Conservation (phyloP, 2,113 vertebrate genomes). For the Zootoca vivipara region DNA sequence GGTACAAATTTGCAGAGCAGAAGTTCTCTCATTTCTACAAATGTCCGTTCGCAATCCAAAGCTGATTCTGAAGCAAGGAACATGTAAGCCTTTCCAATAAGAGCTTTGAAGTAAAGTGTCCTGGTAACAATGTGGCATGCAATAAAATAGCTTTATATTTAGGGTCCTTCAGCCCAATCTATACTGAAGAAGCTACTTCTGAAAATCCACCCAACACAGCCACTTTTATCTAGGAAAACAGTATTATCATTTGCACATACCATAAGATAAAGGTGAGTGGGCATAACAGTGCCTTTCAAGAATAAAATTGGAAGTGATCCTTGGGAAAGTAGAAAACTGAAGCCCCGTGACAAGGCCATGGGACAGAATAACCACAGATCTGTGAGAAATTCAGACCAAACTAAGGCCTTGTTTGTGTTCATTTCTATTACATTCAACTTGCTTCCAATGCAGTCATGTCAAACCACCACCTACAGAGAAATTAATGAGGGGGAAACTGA, state of each 20-base stretch:
- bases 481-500: constrained; percentile 27
- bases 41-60: not conserved
- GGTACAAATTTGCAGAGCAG: not conserved
- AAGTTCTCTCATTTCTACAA: not conserved
- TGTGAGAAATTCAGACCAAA: not conserved
- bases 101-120: not conserved
- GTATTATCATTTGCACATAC: not conserved
- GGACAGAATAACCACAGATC: not conserved
- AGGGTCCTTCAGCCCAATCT: too few relatives aligned
- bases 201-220: not conserved
- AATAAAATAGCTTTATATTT: not conserved
- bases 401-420: not conserved
- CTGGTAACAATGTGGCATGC: not conserved
- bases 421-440: not conserved
- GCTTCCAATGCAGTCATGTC: not conserved
- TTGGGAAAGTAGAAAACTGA: not conserved
- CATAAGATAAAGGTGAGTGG: not conserved
- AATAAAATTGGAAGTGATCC: not conserved
- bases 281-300: not conserved
- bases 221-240: not conserved
- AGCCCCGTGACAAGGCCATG: not conserved
- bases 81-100: not conserved
- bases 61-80: not conserved
- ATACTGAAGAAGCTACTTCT: not conserved
- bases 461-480: constrained; percentile 27